These are phyloP conservation scores for Eidolon dupreanum DNA, from an alignment of 2,797 vertebrate species.

Conservation along the genomic window DNA sequence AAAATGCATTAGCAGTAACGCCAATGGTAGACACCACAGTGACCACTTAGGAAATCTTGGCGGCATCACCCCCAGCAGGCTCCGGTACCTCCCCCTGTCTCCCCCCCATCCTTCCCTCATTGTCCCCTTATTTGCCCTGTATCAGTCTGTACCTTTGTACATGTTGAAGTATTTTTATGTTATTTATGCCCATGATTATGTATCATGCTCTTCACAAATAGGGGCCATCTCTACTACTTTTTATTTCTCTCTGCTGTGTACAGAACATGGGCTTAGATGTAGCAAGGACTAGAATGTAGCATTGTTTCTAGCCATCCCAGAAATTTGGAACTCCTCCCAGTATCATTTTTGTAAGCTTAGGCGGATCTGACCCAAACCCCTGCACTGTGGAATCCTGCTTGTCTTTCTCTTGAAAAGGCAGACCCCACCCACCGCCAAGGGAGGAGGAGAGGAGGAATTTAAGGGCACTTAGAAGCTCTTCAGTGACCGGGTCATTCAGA, in stretches of 20 bases:
- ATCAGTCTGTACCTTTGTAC: neutral
- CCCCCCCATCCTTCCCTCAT: neutral
- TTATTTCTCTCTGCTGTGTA: neutral
- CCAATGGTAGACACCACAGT: neutral
- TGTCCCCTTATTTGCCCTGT: neutral
- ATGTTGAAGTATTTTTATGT: neutral
- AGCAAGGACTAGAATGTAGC: neutral
- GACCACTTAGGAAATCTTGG: neutral
- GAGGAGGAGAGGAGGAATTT: neutral
- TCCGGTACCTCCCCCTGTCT: neutral
- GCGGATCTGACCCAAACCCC: neutral
- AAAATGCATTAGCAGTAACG: neutral
- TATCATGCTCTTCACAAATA: neutral
- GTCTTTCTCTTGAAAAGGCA: neutral
- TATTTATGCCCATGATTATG: neutral
- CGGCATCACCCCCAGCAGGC: fast-evolving
- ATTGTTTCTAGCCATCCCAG: neutral
- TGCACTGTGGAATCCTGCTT: neutral
- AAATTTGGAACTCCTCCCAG: neutral
- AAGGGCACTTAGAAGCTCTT: neutral
- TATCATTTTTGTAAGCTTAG: neutral
- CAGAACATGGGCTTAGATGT: neutral
- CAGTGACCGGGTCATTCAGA: neutral
- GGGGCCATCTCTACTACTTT: neutral
- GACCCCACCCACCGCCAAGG: neutral